Percentiles rank a stretch among this genome's conserved stretches.
phyloP scores from a whole-genome alignment of 2,888 invertebrate genomes.

The Drosophila melanosoma region DNA sequence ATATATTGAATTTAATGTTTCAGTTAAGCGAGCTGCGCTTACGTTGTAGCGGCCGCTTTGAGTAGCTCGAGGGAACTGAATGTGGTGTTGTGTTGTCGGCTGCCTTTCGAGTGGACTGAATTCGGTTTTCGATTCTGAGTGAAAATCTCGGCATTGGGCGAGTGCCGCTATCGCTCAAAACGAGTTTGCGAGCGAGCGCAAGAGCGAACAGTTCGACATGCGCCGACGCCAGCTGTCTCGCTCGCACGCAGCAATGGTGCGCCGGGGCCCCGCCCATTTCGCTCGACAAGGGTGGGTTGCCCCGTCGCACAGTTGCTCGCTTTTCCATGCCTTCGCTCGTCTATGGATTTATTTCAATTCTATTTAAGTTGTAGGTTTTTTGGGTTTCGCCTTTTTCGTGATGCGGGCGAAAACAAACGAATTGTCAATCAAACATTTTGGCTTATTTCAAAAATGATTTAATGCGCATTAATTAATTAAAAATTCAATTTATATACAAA shows the following conservation, averaged over 20 bases:
- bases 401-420: conserved; percentile 30
- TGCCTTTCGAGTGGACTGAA: conserved; percentile 36
- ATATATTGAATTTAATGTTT: not conserved
- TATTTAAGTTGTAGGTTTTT: not conserved
- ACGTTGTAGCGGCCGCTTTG: conserved; percentile 62
- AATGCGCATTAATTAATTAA: conserved; percentile 61
- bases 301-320: conserved; percentile 5
- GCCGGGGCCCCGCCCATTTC: conserved; percentile 51
- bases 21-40: conserved; percentile 23
- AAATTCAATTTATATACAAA: conserved; percentile 44
- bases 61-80: conserved; percentile 75
- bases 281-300: conserved; percentile 50
- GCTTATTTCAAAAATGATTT: conserved; percentile 32
- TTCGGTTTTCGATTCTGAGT: conserved; percentile 61
- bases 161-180: conserved; percentile 48
- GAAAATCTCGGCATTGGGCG: conserved; percentile 66
- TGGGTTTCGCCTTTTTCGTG: not conserved
- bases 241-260: conserved; percentile 53
- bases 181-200: conserved; percentile 54
- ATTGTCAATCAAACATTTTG: conserved; percentile 57
- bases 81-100: conserved; percentile 45
- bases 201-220: conserved; percentile 22
- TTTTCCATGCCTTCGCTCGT: not conserved
- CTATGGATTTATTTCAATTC: conserved; percentile 24
- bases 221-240: conserved; percentile 14